Evolutionary conservation across 2,113 vertebrate species (phyloP), one percentile per base, ranked within the genome.

Genomic region (Lucifuga dentata): DNA sequence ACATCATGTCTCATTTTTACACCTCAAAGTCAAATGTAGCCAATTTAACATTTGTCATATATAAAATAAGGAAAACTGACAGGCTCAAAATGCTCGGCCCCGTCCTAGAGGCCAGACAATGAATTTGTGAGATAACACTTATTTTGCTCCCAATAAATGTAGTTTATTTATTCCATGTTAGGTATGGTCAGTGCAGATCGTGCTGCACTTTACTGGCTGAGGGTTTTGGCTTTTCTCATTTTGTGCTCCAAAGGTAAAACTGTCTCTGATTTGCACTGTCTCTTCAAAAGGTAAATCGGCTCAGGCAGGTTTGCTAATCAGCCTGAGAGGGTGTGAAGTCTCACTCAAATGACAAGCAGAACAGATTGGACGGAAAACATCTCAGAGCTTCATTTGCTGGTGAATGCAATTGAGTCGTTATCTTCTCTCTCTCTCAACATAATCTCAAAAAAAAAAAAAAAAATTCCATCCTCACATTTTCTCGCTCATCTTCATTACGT

Each of bases 1-100:
- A 53, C 83, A 86, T 85, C 64, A 86, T 86, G 87, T 83, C 82
- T 35, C 0, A 82, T 64, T 58, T 84, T 69, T 39, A 80, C 74
- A 70, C 58, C 59, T 19, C 73, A 38, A 85, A 72, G 57, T 72
- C 46, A 71, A 62, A 80, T 33, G 41, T 45, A 44, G 55, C 43
- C 15, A 1, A 71, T 74, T 69, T 68, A 76, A 67, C 45, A 49
- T 49, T 11, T 36, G n/a, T n/a, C n/a, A n/a, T n/a, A n/a, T n/a
- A n/a, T n/a, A n/a, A n/a, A n/a, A n/a, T n/a, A n/a, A n/a, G n/a
- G n/a, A n/a, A n/a, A 29, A 29, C 26, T 29, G 26, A 29, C 26
- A 29, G 7, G 3, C 26, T 29, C 26, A 29, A 3, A 29, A 29
- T 29, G 26, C 26, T 29, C 3, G 26, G 26, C 7, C 3, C 26